Evolutionary conservation across 2,888 invertebrate species (phyloP), one percentile per base, ranked within the genome.

Genomic region (Tipula unca): DNA sequence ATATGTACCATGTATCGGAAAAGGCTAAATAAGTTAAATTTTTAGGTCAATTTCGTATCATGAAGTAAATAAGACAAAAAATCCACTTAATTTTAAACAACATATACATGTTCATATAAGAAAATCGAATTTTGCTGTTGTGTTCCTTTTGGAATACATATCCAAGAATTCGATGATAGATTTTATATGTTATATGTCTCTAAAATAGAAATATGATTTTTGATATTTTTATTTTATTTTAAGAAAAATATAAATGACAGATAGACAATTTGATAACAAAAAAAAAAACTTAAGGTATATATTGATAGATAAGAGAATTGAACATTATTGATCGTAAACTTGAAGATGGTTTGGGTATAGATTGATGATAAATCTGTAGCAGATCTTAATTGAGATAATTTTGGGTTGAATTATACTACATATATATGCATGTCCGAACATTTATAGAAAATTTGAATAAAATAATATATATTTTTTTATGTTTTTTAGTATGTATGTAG

Each of bases 231-330:
- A 69, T 69, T 69, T 48, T 69, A 69, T 69, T 69, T 69, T 13
- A 69, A 69, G 69, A 69, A 20, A 69, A 69, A 69, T 69, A 69
- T 69, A 69, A 69, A 69, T 69, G 69, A 69, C 69, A 69, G 69
- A 69, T 69, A 25, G 69, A 69, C 69, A 69, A 69, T 69, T 69
- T 69, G 69, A 69, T 69, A 69, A 69, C 25, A 25, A 3, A 69
- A 69, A 17, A 17, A 48, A 25, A 69, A 69, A 69, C 25, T 25
- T 69, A 69, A 69, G 69, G 69, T 69, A 25, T 17, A 42, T 54
- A 69, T 69, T 69, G 69, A 69, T 69, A 69, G 69, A 69, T 69
- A 69, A 69, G 69, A 69, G 69, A 69, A 69, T 69, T 69, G 69
- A 69, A 69, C 10, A 25, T 69, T 69, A 69, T 69, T 69, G 69